Percentiles rank a stretch among this genome's conserved stretches.
phyloP scores from a whole-genome alignment of 30 jellyfish, hydroid and myxozoan genomes.

The Clytia hemisphaerica region DNA sequence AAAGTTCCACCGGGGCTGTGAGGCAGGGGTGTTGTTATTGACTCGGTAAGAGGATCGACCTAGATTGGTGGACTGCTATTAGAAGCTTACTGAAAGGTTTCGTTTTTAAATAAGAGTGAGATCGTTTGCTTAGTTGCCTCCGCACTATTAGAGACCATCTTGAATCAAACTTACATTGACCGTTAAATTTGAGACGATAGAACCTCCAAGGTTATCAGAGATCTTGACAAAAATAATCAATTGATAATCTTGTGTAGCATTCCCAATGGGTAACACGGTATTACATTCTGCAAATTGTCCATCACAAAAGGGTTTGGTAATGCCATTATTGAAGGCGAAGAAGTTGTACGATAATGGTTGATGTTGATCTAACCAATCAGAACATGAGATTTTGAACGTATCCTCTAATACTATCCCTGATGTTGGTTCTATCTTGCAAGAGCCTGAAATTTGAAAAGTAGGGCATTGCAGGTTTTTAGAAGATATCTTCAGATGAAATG shows the following conservation, averaged over 20 bases:
- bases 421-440: neutral
- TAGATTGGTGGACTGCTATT: too few species aligned
- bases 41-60: too few species aligned
- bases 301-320: neutral
- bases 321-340: neutral
- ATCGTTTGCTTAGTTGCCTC: too few species aligned
- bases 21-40: neutral
- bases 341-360: neutral
- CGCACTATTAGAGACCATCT: too few species aligned
- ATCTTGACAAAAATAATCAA: neutral
- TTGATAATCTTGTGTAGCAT: neutral
- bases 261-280: neutral
- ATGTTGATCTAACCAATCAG: neutral
- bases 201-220: neutral
- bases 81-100: too few species aligned
- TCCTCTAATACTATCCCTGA: neutral
- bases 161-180: neutral
- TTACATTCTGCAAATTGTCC: neutral
- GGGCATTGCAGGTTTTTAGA: too few species aligned
- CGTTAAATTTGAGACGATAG: neutral
- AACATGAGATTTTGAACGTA: neutral
- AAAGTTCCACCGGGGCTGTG: neutral
- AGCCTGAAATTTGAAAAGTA: neutral
- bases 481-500: too few species aligned
- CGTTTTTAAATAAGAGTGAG: too few species aligned